These are phyloP conservation scores for Nomada ruficornis DNA, from an alignment of 2,888 invertebrate genomes.

Conservation along the genomic window DNA sequence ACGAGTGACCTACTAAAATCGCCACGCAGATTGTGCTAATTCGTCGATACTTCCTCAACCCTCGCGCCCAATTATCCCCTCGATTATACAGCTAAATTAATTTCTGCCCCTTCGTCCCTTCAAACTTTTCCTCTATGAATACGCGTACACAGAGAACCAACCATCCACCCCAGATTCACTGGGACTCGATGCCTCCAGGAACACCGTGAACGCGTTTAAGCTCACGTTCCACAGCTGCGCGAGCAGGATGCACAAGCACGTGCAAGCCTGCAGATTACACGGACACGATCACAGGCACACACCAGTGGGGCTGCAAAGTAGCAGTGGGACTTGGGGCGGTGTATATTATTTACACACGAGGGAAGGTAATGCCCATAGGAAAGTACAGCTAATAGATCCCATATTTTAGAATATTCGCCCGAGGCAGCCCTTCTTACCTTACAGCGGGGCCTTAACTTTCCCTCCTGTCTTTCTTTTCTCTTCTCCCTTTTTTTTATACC, in stretches of 20 bases:
- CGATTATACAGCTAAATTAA: conserved; percentile 59
- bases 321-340: conserved; percentile 23
- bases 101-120: conserved; percentile 23
- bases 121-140: conserved; percentile 34
- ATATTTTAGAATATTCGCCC: conserved; percentile 78
- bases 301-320: conserved; percentile 17
- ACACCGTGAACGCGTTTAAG: conserved; percentile 45
- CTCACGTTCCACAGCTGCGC: conserved; percentile 39
- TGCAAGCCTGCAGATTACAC: conserved; percentile 37
- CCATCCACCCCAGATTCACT: conserved; percentile 3
- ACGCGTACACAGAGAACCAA: conserved; percentile 38
- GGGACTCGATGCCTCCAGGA: conserved; percentile 29
- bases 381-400: conserved; percentile 79
- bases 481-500: conserved; percentile 36
- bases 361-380: conserved; percentile 73
- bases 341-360: conserved; percentile 78
- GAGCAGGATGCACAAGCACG: conserved; percentile 29
- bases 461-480: conserved; percentile 35
- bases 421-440: conserved; percentile 62
- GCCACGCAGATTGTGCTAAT: conserved; percentile 30
- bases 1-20: conserved; percentile 41
- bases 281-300: conserved; percentile 29
- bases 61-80: conserved; percentile 49
- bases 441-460: conserved; percentile 50
- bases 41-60: conserved; percentile 41